A percentile compares a stretch with the other conserved stretches of the same genome.
Evolutionary conservation across 64 coral and sea anemone species (phyloP).

Genomic region (Exaiptasia diaphana): DNA sequence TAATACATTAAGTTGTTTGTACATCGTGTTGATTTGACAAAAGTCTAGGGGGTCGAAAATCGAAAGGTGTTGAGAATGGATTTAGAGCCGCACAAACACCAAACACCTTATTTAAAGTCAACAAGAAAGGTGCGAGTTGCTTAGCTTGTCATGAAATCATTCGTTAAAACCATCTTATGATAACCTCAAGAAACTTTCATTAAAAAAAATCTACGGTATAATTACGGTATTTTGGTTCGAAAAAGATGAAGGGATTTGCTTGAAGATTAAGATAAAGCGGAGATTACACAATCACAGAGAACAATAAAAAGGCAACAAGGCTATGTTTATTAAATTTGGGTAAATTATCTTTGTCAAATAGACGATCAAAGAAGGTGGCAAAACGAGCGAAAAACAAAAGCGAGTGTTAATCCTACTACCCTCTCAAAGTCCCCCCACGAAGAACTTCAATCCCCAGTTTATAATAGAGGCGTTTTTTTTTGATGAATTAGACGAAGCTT

Average conservation of each 20-base stretch:
- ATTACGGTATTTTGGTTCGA: too few species aligned
- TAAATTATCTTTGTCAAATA: slow-evolving; percentile 51
- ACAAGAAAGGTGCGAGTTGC: too few species aligned
- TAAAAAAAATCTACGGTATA: too few species aligned
- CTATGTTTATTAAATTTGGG: slow-evolving; percentile 9
- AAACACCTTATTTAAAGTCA: neutral
- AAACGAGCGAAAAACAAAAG: slow-evolving; percentile 76
- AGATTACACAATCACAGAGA: slow-evolving; percentile 3
- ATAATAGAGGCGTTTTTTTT: too few species aligned
- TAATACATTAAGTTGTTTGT: too few species aligned
- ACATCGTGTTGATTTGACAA: too few species aligned
- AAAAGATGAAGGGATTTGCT: neutral
- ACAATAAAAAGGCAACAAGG: slow-evolving; percentile 20
- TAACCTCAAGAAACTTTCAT: too few species aligned
- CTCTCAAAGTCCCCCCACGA: slow-evolving; percentile 74
- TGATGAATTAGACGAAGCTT: slow-evolving; percentile 1
- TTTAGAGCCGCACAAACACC: neutral
- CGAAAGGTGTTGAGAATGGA: neutral
- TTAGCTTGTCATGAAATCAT: too few species aligned
- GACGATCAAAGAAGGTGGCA: slow-evolving; percentile 71
- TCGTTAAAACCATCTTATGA: too few species aligned
- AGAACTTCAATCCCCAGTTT: slow-evolving; percentile 50
- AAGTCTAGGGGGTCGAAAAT: neutral
- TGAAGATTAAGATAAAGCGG: slow-evolving; percentile 9
- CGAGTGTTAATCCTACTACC: slow-evolving; percentile 62